Evolutionary conservation across 2,113 vertebrate species (phyloP).

Genomic region (Microtus oregoni): DNA sequence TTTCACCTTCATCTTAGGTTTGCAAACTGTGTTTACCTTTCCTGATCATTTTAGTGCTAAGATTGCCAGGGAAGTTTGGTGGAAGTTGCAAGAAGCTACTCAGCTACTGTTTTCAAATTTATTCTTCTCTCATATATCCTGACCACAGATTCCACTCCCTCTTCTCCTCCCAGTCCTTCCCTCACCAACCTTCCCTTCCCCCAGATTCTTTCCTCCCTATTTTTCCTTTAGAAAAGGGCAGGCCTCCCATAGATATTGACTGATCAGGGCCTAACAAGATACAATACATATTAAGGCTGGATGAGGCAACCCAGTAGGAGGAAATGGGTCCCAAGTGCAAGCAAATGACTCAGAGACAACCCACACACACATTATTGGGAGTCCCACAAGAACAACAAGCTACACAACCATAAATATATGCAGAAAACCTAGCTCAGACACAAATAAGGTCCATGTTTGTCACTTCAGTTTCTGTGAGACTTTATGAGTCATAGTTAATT

Average conservation of each 20-base stretch:
- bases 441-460: not conserved
- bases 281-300: not conserved
- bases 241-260: not conserved
- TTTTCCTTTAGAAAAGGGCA: not conserved
- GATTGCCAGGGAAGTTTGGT: not conserved
- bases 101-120: not conserved
- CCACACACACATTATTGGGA: not conserved
- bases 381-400: not conserved
- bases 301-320: not conserved
- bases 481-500: not conserved
- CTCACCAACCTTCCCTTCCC: too few relatives aligned
- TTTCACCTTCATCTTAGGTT: not conserved
- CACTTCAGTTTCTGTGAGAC: not conserved
- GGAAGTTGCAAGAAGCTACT: fast-evolving
- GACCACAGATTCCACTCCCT: not conserved
- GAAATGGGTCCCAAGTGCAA: not conserved
- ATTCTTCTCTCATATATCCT: not conserved
- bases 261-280: not conserved
- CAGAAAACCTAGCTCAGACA: not conserved
- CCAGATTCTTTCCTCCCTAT: not conserved
- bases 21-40: not conserved
- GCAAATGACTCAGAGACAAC: not conserved
- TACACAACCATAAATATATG: not conserved
- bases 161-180: not conserved
- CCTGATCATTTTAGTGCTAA: not conserved